Evolutionary conservation across 2,113 vertebrate species (phyloP).

Genomic region (Arvicanthis niloticus): DNA sequence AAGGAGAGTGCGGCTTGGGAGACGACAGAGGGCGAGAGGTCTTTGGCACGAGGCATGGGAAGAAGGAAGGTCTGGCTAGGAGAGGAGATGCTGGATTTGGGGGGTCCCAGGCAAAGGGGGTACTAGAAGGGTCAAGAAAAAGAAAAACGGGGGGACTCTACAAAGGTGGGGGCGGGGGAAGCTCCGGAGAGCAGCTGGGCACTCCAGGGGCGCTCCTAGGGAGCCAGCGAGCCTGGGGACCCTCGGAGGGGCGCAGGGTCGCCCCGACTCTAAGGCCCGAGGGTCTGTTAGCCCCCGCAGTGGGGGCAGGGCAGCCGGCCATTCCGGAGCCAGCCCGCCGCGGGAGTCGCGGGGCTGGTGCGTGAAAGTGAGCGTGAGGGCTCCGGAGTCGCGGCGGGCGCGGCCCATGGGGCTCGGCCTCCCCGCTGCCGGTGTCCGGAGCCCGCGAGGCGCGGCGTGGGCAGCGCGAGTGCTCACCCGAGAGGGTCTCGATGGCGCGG

Average conservation of each 20-base stretch:
- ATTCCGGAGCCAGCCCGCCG: conserved; percentile 35
- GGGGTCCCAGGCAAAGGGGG: conserved; percentile 25
- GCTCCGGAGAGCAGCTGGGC: conserved; percentile 21
- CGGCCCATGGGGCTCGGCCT: conserved; percentile 69
- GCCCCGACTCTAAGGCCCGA: neutral
- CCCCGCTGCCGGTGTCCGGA: conserved; percentile 60
- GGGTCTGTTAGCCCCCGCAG: neutral
- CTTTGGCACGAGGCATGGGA: conserved; percentile 67
- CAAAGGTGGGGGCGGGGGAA: conserved; percentile 61
- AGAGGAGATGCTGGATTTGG: conserved; percentile 14
- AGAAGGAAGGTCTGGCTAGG: conserved; percentile 50
- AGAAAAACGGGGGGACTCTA: neutral
- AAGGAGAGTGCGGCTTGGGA: conserved; percentile 17
- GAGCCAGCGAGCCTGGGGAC: conserved; percentile 21
- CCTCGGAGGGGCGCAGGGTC: conserved; percentile 23
- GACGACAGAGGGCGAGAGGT: conserved; percentile 52
- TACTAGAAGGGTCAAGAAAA: conserved; percentile 7
- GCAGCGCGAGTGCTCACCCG: conserved; percentile 89
- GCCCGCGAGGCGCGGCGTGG: conserved; percentile 61
- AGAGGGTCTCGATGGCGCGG: conserved; percentile 94
- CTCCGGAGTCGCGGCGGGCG: conserved; percentile 58
- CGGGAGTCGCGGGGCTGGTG: conserved; percentile 60
- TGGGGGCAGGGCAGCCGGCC: conserved; percentile 62
- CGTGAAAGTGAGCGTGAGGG: conserved; percentile 67
- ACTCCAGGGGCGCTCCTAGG: neutral